A percentile compares a stretch with the other conserved stretches of the same genome.
Conservation (phyloP, 92 coral and sea anemone species). For the Phenganax marumi region DNA sequence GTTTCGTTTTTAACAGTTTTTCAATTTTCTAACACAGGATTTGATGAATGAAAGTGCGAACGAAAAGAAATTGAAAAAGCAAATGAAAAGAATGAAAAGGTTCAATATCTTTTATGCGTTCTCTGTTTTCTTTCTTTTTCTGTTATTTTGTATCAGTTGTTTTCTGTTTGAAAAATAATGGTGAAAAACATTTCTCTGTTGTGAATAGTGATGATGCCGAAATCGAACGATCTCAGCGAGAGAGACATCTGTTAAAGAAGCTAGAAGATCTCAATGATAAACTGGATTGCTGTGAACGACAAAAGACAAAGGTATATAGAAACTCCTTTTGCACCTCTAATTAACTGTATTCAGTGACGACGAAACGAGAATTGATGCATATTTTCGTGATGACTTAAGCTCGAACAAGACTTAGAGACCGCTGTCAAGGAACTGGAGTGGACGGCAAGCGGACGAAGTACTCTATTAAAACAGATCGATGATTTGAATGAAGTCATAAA, state of each 20-base stretch:
- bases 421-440: slow-evolving; percentile 85
- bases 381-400: slow-evolving; percentile 48
- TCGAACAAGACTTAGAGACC: slow-evolving; percentile 72
- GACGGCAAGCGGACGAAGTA: slow-evolving; percentile 84
- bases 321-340: neutral
- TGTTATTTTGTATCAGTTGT: neutral
- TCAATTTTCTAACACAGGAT: slow-evolving; percentile 1
- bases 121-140: neutral
- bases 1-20: neutral
- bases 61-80: slow-evolving; percentile 8
- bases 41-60: slow-evolving; percentile 39
- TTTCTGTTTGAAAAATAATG: neutral
- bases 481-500: slow-evolving; percentile 28
- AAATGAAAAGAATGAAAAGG: slow-evolving; percentile 31
- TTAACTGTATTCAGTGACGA: neutral
- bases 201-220: slow-evolving; percentile 30
- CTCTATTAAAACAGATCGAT: slow-evolving; percentile 65
- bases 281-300: slow-evolving; percentile 20
- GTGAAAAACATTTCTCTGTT: neutral
- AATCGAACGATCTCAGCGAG: slow-evolving; percentile 31
- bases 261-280: slow-evolving; percentile 25
- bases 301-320: slow-evolving; percentile 16
- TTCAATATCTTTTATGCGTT: neutral
- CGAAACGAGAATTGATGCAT: neutral
- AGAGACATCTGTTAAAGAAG: slow-evolving; percentile 30